phyloP scores from a whole-genome alignment of 2,113 vertebrate species.

The Bufo bufo region DNA sequence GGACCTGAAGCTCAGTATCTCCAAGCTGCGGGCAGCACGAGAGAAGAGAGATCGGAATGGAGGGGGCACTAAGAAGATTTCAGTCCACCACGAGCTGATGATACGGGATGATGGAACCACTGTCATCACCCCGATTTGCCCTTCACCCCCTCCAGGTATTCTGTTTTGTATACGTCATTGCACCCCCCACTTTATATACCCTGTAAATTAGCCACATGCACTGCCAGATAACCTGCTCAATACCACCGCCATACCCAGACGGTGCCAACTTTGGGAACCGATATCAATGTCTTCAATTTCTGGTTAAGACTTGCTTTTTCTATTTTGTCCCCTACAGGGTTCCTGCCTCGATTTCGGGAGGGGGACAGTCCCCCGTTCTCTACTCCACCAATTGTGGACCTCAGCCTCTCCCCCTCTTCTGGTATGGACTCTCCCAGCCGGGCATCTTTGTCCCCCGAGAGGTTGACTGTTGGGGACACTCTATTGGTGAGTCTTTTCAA shows the following conservation, averaged over 20 bases:
- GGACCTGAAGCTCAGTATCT: slow-evolving; percentile 88
- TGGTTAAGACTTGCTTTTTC: background rate
- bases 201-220: too few relatives aligned
- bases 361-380: slow-evolving; percentile 77
- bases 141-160: slow-evolving; percentile 76
- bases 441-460: slow-evolving; percentile 82
- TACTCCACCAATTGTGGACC: slow-evolving; percentile 82
- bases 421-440: slow-evolving; percentile 74
- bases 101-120: slow-evolving; percentile 78
- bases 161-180: background rate
- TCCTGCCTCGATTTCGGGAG: slow-evolving; percentile 75
- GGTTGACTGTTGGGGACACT: slow-evolving; percentile 79
- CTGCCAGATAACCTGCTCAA: background rate
- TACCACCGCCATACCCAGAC: background rate
- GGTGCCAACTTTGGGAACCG: background rate
- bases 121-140: slow-evolving; percentile 75
- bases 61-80: slow-evolving; percentile 65
- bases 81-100: slow-evolving; percentile 73
- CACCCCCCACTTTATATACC: background rate
- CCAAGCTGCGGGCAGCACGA: slow-evolving; percentile 72
- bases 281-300: background rate
- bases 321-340: slow-evolving; percentile 58
- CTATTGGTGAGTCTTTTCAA: background rate
- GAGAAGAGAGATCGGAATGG: slow-evolving; percentile 84
- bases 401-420: slow-evolving; percentile 84